Evolutionary conservation across 2,113 vertebrate genomes (phyloP).

Genomic region (Pachycephala philippinensis): DNA sequence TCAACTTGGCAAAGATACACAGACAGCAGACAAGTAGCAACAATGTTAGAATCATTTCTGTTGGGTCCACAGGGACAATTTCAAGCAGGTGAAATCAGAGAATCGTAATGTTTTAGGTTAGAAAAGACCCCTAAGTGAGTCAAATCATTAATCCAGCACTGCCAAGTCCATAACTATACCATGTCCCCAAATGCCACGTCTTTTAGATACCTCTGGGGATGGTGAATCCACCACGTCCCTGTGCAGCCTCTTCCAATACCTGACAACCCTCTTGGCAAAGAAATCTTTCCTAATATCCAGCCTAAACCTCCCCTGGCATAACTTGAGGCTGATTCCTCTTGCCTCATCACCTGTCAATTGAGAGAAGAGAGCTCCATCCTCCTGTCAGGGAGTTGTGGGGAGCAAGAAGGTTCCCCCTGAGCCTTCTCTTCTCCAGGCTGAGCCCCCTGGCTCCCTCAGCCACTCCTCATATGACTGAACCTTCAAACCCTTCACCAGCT

Average conservation of each 20-base stretch:
- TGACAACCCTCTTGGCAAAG: background rate
- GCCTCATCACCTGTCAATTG: background rate
- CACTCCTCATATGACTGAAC: background rate
- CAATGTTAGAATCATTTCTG: background rate
- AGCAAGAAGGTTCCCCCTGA: background rate
- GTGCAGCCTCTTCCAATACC: background rate
- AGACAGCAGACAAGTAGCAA: background rate
- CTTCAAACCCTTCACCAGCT: background rate
- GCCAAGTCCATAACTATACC: fast-evolving
- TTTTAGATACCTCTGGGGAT: background rate
- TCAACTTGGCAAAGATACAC: background rate
- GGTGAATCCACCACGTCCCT: background rate
- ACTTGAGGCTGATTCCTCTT: background rate
- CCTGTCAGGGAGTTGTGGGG: background rate
- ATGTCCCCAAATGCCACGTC: background rate
- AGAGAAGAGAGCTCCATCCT: background rate
- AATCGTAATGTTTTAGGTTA: background rate
- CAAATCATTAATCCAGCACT: background rate
- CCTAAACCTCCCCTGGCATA: background rate
- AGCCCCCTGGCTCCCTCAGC: background rate
- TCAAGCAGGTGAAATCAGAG: background rate
- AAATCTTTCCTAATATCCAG: background rate
- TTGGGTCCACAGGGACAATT: background rate
- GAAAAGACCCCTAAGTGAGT: background rate
- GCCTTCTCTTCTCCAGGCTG: background rate